Conservation (phyloP, 2,888 invertebrate species). For the Eurois occulta region DNA sequence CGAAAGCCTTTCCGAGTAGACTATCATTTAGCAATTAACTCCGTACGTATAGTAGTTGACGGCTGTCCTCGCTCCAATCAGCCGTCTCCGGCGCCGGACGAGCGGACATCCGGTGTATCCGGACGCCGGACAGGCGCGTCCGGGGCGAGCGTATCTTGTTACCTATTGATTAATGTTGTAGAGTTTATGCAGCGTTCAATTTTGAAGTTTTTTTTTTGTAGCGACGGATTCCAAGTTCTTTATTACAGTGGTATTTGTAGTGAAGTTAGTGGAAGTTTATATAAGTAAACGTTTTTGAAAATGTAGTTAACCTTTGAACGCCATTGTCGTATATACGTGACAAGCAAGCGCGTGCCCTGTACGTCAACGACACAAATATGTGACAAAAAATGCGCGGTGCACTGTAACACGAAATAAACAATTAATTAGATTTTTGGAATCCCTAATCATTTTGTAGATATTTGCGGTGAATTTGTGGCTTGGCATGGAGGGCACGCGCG, state of each 20-base stretch:
- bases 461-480: no score
- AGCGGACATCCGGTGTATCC: conserved; percentile 62
- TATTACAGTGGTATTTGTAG: not conserved
- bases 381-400: no score
- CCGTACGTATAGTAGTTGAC: conserved; percentile 28
- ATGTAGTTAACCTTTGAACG: no score
- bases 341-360: no score
- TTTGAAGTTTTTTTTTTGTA: not conserved
- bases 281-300: not conserved
- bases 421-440: no score
- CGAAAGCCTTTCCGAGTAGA: not conserved
- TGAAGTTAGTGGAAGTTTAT: not conserved
- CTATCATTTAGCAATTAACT: conserved; percentile 23
- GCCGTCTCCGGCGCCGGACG: conserved; percentile 54
- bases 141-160: conserved; percentile 43
- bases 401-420: no score
- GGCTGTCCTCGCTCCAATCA: conserved; percentile 39
- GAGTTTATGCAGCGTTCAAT: not conserved
- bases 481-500: no score
- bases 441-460: no score
- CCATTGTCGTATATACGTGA: no score
- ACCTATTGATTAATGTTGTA: conserved; percentile 54
- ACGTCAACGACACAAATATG: no score
- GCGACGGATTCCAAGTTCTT: no score
- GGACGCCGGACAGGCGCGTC: conserved; percentile 49